These are phyloP conservation scores for Macrosteles quadrilineatus DNA, from an alignment of 1,140 invertebrate genomes.

Conservation along the genomic window DNA sequence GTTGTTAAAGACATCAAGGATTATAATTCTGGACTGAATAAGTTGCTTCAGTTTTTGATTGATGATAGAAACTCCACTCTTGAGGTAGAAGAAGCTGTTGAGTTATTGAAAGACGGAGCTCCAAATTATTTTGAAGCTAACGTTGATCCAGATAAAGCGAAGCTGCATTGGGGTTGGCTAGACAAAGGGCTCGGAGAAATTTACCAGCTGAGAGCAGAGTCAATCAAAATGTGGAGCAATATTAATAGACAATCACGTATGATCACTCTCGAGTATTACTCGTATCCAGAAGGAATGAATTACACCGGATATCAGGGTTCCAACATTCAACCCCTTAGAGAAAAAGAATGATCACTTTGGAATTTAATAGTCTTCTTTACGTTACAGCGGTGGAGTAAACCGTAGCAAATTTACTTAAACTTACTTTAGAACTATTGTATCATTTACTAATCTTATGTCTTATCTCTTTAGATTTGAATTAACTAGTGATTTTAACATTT, in stretches of 20 bases:
- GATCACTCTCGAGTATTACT: not conserved
- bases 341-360: not conserved
- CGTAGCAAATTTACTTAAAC: too few relatives aligned
- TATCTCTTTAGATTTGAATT: too few relatives aligned
- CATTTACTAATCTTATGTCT: too few relatives aligned
- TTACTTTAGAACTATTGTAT: too few relatives aligned
- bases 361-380: too few relatives aligned
- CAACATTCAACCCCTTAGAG: not conserved
- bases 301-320: not conserved
- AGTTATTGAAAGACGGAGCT: not conserved
- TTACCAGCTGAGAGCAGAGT: not conserved
- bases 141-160: not conserved
- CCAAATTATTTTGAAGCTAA: not conserved
- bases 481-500: too few relatives aligned
- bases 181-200: not conserved
- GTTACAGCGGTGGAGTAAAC: too few relatives aligned
- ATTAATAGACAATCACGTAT: not conserved
- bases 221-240: not conserved
- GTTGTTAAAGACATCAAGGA: not conserved
- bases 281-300: not conserved
- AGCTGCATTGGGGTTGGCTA: not conserved
- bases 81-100: not conserved
- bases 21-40: not conserved
- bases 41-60: not conserved
- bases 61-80: not conserved